Percentiles rank a stretch among this genome's conserved stretches.
Evolutionary conservation across 2,888 invertebrate genomes (phyloP).

Genomic region (Luperina testacea): DNA sequence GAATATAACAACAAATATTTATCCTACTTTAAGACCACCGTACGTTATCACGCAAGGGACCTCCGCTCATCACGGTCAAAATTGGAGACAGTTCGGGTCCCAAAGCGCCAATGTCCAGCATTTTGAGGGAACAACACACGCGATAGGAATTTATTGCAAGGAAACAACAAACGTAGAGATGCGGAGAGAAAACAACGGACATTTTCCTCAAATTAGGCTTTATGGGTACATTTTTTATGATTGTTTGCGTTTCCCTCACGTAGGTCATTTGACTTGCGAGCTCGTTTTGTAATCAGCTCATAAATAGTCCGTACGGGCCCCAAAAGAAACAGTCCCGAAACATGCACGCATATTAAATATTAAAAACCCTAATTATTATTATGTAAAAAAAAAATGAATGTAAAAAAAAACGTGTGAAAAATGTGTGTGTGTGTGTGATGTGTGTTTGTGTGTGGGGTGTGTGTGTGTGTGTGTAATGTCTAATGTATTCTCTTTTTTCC

Average conservation of each 20-base stretch:
- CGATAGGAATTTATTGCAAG: conserved; percentile 60
- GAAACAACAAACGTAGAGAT: conserved; percentile 20
- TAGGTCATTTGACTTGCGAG: conserved; percentile 3
- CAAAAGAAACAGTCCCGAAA: not conserved
- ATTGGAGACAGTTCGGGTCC: conserved; percentile 61
- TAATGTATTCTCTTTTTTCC: not conserved
- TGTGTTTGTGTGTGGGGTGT: no score
- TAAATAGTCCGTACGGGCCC: not conserved
- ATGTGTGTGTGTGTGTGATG: no score
- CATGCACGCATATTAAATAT: no score
- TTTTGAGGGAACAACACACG: conserved; percentile 54
- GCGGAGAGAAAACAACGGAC: not conserved
- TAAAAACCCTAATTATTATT: no score
- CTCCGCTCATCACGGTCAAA: conserved; percentile 43
- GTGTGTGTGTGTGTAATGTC: no score
- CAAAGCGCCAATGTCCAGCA: conserved; percentile 48
- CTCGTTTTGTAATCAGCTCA: not conserved
- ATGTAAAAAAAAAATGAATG: no score
- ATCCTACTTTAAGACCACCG: conserved; percentile 31
- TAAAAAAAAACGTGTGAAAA: no score
- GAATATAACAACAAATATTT: conserved; percentile 27
- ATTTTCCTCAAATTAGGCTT: conserved; percentile 30
- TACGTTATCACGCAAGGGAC: conserved; percentile 47
- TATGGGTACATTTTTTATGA: not conserved
- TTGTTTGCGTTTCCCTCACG: not conserved